phyloP scores from a whole-genome alignment of 2,113 vertebrate species.

The Cephalopholis sonnerati region DNA sequence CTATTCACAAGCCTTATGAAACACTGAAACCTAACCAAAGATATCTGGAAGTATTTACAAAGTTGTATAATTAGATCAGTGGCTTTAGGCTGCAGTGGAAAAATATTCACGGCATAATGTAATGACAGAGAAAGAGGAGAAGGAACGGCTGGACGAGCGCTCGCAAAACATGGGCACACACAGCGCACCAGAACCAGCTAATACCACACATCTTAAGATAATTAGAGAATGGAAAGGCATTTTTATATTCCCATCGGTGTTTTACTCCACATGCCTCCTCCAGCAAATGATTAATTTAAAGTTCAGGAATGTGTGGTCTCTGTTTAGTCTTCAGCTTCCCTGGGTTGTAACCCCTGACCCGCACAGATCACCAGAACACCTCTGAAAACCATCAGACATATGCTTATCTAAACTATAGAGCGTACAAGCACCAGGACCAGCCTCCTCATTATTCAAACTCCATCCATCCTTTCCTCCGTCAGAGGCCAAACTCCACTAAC shows the following conservation, averaged over 20 bases:
- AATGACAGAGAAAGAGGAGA: constrained; percentile 67
- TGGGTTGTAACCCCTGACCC: constrained; percentile 61
- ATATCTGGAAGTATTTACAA: constrained; percentile 79
- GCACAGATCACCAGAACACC: constrained; percentile 51
- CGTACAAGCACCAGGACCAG: constrained; percentile 27
- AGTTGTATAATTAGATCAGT: constrained; percentile 74
- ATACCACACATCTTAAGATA: constrained; percentile 59
- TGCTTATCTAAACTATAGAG: constrained; percentile 65
- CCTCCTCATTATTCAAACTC: constrained; percentile 51
- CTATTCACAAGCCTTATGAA: constrained; percentile 36
- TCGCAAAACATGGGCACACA: constrained; percentile 37
- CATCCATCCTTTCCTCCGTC: constrained; percentile 53
- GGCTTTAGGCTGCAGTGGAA: constrained; percentile 76
- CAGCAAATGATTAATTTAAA: constrained; percentile 50
- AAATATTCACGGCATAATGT: constrained; percentile 64
- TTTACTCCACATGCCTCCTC: constrained; percentile 29
- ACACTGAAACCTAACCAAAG: constrained; percentile 49
- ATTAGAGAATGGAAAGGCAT: constrained; percentile 61
- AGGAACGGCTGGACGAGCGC: constrained; percentile 37
- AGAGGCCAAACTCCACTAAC: constrained; percentile 38
- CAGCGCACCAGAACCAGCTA: constrained; percentile 6
- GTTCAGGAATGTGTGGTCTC: constrained; percentile 48
- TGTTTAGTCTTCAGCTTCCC: constrained; percentile 70
- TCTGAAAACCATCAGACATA: constrained; percentile 68
- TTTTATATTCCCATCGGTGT: constrained; percentile 46